Percentiles rank a stretch among this genome's conserved stretches.
These are phyloP conservation scores for Amphipyra berbera DNA, from an alignment of 2,888 invertebrate species.

Conservation along the genomic window DNA sequence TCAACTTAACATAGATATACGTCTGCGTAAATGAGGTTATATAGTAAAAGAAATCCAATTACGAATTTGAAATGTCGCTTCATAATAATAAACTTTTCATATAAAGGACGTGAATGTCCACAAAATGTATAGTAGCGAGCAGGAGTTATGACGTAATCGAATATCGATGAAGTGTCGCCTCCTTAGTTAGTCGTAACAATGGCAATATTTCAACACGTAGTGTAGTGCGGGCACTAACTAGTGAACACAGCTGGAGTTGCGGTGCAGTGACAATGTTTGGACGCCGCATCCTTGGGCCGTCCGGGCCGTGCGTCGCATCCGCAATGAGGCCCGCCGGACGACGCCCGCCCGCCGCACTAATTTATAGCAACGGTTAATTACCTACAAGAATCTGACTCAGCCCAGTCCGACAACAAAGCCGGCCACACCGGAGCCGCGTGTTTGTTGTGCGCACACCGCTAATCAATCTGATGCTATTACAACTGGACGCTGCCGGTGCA, in stretches of 20 bases:
- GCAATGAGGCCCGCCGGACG: constrained; percentile 74
- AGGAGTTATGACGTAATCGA: constrained; percentile 49
- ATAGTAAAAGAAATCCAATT: constrained; percentile 24
- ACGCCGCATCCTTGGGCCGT: constrained; percentile 75
- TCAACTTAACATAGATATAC: constrained; percentile 23
- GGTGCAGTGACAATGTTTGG: constrained; percentile 85
- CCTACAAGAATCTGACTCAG: constrained; percentile 82
- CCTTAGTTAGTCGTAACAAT: constrained; percentile 63
- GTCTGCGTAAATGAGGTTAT: constrained; percentile 9
- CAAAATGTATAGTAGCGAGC: constrained; percentile 8
- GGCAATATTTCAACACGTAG: constrained; percentile 78
- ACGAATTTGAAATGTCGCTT: constrained; percentile 24
- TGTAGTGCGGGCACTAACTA: constrained; percentile 80
- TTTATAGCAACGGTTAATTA: constrained; percentile 86
- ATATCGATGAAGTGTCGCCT: constrained; percentile 63
- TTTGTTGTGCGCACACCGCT: constrained; percentile 64
- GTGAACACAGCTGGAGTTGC: constrained; percentile 83
- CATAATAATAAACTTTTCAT: constrained; percentile 21
- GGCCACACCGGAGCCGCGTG: constrained; percentile 60
- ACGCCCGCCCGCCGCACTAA: constrained; percentile 69
- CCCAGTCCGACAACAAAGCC: constrained; percentile 67
- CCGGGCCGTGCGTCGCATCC: constrained; percentile 75
- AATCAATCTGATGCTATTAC: constrained; percentile 64
- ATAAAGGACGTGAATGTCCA: constrained; percentile 17
- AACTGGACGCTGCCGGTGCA: constrained; percentile 21